A percentile compares a stretch with the other conserved stretches of the same genome.
These are phyloP conservation scores for Dryadula phaetusa DNA, from an alignment of 2,888 invertebrate genomes.

Conservation along the genomic window DNA sequence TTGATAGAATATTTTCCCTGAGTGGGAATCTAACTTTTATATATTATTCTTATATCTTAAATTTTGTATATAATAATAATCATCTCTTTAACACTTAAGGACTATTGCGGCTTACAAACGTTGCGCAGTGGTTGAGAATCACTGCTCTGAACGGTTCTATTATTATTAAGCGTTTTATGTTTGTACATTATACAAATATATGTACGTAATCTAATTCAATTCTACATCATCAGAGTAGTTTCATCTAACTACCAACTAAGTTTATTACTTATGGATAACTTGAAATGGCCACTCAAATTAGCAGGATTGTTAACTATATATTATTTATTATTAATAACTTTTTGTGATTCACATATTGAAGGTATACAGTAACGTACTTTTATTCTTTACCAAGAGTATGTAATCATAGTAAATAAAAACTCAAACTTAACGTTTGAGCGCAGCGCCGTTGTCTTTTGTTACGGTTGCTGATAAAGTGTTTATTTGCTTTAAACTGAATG, in stretches of 20 bases:
- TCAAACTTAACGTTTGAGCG: not conserved
- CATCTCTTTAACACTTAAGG: too few species aligned
- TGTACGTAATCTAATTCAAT: constrained; percentile 42
- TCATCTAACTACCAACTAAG: constrained; percentile 39
- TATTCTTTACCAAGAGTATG: not conserved
- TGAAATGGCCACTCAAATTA: constrained; percentile 9
- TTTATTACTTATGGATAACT: constrained; percentile 29
- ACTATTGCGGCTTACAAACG: too few species aligned
- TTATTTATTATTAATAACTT: constrained; percentile 24
- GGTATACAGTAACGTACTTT: not conserved
- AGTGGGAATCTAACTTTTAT: too few species aligned
- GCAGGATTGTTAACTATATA: constrained; percentile 1
- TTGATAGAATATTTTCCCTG: too few species aligned
- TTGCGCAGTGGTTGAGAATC: too few species aligned
- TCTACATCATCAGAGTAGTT: constrained; percentile 37
- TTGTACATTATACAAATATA: not conserved
- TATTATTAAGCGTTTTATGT: not conserved
- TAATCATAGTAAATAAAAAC: not conserved
- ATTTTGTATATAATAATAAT: too few species aligned
- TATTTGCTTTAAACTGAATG: not conserved
- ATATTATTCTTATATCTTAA: too few species aligned
- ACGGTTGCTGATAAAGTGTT: not conserved
- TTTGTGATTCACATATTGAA: not conserved
- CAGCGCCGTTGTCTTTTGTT: not conserved
- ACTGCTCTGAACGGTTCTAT: too few species aligned